Evolutionary conservation across 2,797 vertebrate species (phyloP).

Genomic region (Echeneis naucrates): DNA sequence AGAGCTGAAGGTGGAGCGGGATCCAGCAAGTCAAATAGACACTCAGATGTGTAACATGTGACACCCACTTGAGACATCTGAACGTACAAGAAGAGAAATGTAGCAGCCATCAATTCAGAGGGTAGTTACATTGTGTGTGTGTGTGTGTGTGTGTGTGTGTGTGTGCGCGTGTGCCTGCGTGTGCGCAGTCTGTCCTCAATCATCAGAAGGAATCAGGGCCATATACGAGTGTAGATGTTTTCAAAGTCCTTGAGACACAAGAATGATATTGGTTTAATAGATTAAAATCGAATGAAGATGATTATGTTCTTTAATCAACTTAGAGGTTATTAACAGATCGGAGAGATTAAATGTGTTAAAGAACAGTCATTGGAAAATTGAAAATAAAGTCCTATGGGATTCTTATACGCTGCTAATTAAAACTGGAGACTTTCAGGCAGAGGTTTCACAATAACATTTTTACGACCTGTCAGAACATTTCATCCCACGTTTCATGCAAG

Average conservation of each 20-base stretch:
- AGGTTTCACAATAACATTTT: slow-evolving; percentile 38
- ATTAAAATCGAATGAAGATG: slow-evolving; percentile 64
- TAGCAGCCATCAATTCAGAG: neutral
- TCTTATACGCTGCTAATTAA: slow-evolving; percentile 60
- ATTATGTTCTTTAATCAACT: slow-evolving; percentile 77
- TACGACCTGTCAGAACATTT: neutral
- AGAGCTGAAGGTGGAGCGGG: slow-evolving; percentile 42
- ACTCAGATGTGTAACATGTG: slow-evolving; percentile 37
- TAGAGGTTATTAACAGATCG: slow-evolving; percentile 73
- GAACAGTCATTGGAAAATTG: slow-evolving; percentile 68
- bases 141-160: too few species aligned
- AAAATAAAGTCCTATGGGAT: slow-evolving; percentile 64
- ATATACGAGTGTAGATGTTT: slow-evolving; percentile 17
- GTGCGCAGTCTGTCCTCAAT: slow-evolving; percentile 32
- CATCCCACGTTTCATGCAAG: slow-evolving; percentile 19
- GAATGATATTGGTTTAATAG: slow-evolving; percentile 59
- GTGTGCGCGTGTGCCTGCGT: slow-evolving; percentile 11
- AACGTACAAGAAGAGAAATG: slow-evolving; percentile 37
- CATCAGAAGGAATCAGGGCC: slow-evolving; percentile 16
- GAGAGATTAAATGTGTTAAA: slow-evolving; percentile 64
- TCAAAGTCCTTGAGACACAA: slow-evolving; percentile 55
- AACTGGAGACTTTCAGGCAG: slow-evolving; percentile 25
- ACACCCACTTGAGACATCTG: slow-evolving; percentile 30
- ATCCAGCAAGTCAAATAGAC: slow-evolving; percentile 55
- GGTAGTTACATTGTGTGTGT: slow-evolving; percentile 4